Conservation (phyloP, 2,113 vertebrate species). For the Mobula hypostoma region DNA sequence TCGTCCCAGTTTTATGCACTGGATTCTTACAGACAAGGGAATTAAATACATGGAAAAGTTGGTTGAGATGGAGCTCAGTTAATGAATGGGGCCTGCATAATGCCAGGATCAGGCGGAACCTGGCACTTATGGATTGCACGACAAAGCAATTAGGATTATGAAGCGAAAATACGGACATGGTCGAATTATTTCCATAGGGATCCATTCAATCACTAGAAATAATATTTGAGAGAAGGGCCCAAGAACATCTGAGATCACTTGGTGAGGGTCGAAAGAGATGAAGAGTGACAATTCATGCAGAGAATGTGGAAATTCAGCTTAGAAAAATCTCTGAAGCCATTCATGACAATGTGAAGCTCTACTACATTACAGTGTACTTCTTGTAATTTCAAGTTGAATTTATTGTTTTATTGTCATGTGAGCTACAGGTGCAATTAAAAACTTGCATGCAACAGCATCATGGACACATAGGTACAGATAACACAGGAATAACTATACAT, state of each 20-base stretch:
- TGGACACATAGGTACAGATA: too few species aligned
- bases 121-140: neutral
- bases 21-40: neutral
- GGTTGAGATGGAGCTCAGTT: neutral
- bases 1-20: too few species aligned
- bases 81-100: neutral
- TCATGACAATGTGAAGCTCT: neutral
- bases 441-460: too few species aligned
- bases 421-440: too few species aligned
- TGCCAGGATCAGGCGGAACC: neutral
- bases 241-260: neutral
- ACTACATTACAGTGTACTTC: neutral
- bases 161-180: too few species aligned
- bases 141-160: neutral
- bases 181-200: neutral
- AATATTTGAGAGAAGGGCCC: neutral
- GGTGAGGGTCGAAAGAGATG: neutral
- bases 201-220: neutral
- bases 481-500: too few species aligned
- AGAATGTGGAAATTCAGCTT: neutral
- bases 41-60: neutral
- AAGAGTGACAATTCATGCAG: neutral
- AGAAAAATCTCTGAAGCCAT: neutral
- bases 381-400: neutral
- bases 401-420: too few species aligned